Conservation (phyloP, 2,113 vertebrate species). For the Sphyrna mokarran region DNA sequence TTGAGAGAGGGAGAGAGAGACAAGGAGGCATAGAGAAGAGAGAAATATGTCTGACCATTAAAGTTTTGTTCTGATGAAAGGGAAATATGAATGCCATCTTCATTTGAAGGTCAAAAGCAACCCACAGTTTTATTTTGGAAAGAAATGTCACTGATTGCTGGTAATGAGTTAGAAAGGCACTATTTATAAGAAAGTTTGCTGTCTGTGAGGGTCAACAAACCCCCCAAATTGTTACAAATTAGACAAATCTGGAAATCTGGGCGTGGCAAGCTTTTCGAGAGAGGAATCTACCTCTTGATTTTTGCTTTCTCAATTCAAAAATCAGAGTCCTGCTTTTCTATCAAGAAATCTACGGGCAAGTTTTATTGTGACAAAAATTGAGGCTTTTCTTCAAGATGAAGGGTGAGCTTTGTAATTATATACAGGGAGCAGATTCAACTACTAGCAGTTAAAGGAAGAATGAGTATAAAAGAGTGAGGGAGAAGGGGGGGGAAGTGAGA, state of each 20-base stretch:
- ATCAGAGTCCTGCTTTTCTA: not conserved
- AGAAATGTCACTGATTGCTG: not conserved
- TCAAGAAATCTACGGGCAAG: too few species aligned
- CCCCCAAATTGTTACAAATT: not conserved
- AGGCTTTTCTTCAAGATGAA: not conserved
- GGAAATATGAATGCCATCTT: not conserved
- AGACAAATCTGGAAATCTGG: not conserved
- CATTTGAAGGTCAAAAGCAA: not conserved
- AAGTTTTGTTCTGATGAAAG: not conserved
- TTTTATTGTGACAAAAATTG: not conserved
- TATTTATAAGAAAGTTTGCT: not conserved
- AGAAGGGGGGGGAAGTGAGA: not conserved
- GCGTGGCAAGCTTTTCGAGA: not conserved
- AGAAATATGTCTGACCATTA: not conserved
- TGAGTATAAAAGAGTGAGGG: not conserved
- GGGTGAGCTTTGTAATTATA: not conserved
- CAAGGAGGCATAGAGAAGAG: not conserved
- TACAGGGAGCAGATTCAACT: not conserved
- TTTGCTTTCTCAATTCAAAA: not conserved
- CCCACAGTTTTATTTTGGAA: not conserved
- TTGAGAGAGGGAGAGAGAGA: not conserved
- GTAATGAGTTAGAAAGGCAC: not conserved
- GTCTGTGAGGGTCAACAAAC: not conserved
- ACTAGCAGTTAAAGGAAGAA: not conserved
- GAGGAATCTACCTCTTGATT: not conserved